Evolutionary conservation across 2,113 vertebrate genomes (phyloP), one percentile per base, ranked within the genome.

Genomic region (Vanacampus margaritifer): DNA sequence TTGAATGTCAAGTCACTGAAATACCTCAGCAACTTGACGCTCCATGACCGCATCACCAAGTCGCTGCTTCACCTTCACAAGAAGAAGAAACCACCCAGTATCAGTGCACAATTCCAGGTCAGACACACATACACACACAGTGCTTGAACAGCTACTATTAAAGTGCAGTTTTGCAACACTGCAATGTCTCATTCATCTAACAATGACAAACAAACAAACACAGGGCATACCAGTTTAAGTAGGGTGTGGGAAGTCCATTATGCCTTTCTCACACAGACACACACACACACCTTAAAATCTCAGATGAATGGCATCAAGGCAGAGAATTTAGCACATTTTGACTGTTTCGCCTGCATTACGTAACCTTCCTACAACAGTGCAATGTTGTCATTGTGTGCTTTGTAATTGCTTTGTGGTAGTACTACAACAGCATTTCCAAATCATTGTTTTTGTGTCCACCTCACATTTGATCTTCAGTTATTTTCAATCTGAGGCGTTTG

Each of bases 21-120:
- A 86, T 95, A 99, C 84, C 91, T 99, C 67, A 94, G 93, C 5
- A 96, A 93, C 77, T 87, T 99, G 89, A 97, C 96, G 0, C 87
- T 98, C 19, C 97, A 98, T 0, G 97, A 99, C 87, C 96, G 96
- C 66, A 99, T 98, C 72, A 99, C 97, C 70, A 99, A 99, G 81
- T 99, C 97, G 17, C 92, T 98, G 68, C 93, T 99, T 43, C 97
- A 99, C 81, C 93, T 99, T 63, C 95, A 99, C 80, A 99, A 99
- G 92, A 99, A 99, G 91, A 99, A 99, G 88, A 99, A 99, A 65
- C 95, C 97, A 0, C 97, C 96, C 64, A 98, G 97, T 71, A 99
- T 99, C 87, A 99, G 97, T 0, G 97, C 97, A 28, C 97, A 99
- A 86, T 99, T 99, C 84, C 96, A 99, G 97, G 97, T 99, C 74